A percentile compares a stretch with the other conserved stretches of the same genome.
Conservation (phyloP, 1,140 invertebrate genomes). For the Drosophila lowei region DNA sequence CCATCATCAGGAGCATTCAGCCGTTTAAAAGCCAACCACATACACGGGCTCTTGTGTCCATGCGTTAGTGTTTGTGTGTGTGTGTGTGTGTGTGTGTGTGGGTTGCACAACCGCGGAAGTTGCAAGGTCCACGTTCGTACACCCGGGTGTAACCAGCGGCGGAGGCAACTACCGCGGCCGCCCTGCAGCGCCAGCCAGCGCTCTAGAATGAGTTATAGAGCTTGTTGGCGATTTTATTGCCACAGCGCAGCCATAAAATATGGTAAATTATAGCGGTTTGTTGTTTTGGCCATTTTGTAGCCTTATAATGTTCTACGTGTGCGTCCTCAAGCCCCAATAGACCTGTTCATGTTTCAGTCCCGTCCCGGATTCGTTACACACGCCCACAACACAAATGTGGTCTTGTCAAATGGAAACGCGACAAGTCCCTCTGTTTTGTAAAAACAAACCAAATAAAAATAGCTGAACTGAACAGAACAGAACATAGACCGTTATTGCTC, state of each 20-base stretch:
- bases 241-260: conserved; percentile 83
- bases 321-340: conserved; percentile 62
- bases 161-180: conserved; percentile 65
- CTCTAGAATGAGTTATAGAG: conserved; percentile 82
- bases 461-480: not conserved
- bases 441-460: not conserved
- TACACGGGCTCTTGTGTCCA: conserved; percentile 7
- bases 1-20: conserved; percentile 52
- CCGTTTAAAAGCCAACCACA: conserved; percentile 45
- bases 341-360: conserved; percentile 63
- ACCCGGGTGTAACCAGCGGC: conserved; percentile 63
- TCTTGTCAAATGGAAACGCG: conserved; percentile 59
- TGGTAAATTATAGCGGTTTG: conserved; percentile 83
- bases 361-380: conserved; percentile 49
- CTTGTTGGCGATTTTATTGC: conserved; percentile 83
- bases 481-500: not conserved
- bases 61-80: conserved; percentile 12
- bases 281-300: conserved; percentile 83
- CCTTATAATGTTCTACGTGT: conserved; percentile 81
- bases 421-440: conserved; percentile 47
- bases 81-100: conserved; percentile 15
- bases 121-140: conserved; percentile 30
- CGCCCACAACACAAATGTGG: conserved; percentile 56
- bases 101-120: conserved; percentile 69
- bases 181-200: conserved; percentile 56